Base-by-base conservation (phyloP, 2,113 vertebrate genomes). In the Crypturellus undulatus region DNA sequence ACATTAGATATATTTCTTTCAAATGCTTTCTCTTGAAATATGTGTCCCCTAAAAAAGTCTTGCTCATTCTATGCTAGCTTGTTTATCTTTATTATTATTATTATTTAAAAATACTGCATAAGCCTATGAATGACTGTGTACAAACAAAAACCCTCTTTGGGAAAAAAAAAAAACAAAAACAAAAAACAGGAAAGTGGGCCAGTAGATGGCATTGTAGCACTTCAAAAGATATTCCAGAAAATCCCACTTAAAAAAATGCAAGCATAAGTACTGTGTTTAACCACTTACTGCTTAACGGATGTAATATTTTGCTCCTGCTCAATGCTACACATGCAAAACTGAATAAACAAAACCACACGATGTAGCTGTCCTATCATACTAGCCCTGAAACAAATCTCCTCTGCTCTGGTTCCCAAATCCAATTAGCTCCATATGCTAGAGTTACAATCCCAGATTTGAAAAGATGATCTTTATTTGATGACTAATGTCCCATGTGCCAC, bases 181-280 rank as follows among this genome's bases (percentile, higher is more conserved):
- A 38, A 38, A 38, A 1, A 19, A 64, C 24, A 84, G 73, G 73
- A 60, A 91, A 87, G 15, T 9, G 2, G 49, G 73, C 97, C 98
- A 96, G 97, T 83, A 98, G 98, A 94, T 97, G 98, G 98, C 98
- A 97, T 56, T 93, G 95, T 96, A 95, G 97, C 87, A 94, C 97
- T 97, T 94, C 79, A 93, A 36, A 80, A 97, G 78, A 45, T 19
- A 14, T 90, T 89, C 82, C 73, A 94, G 92, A 96, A 92, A 88
- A 93, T 73, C 59, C 20, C 26, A 62, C 59, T 87, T 87, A 19
- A 72, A 90, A 93, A 14, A 69, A 93, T 87, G 94, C 92, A 93
- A 95, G 38, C 77, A 34, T 65, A 92, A 96, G 68, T 78, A 78
- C 73, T 86, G 63, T 68, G 77, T 95, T 96, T 96, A 97, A 96